Base-by-base conservation (phyloP, 2,888 invertebrate genomes). In the Ptilodon capucinus region DNA sequence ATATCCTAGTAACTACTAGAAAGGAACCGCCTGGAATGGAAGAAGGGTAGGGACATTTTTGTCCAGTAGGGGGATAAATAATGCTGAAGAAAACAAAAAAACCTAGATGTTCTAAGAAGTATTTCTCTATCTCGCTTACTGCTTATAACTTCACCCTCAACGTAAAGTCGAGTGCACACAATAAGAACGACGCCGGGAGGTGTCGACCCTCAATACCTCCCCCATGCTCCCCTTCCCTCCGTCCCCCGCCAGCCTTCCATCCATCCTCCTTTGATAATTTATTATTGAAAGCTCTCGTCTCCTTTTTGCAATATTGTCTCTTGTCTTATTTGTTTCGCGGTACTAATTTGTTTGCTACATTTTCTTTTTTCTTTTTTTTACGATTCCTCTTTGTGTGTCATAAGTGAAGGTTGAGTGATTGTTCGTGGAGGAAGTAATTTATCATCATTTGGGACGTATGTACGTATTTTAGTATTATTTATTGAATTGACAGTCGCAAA, bases 271-370 rank as follows among this genome's bases (percentile, higher is more conserved):
- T 79, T 82, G 79, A 83, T 86, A 85, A 85, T 86, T 85, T 86
- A 86, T 86, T 86, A 86, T 86, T 85, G 85, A 85, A 85, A 84
- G 79, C 77, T 79, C 78, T 79, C 78, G 77, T 79, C 75, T 81
- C 74, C 75, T 79, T 82, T 79, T 81, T 80, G 79, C 82, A 79
- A 84, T 83, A 84, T 80, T 84, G 84, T 84, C 83, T 78, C 76
- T 73, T 56, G 70, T 70, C 77, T 79, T 81, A 81, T 84, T 83
- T 85, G 77, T 78, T 74, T 70, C 76, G 68, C 68, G 54, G 60
- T 74, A 79, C 79, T 81, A 84, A 65, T 65, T 65, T 66, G 64
- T 64, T 81, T 83, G 79, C 70, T 64, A 54, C 54, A 42, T 57
- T 58, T 53, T 60, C 45, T 57, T 32, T 18, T 58, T 58, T 53